Conservation (phyloP, 2,888 invertebrate genomes). For the Scaptomyza flava region DNA sequence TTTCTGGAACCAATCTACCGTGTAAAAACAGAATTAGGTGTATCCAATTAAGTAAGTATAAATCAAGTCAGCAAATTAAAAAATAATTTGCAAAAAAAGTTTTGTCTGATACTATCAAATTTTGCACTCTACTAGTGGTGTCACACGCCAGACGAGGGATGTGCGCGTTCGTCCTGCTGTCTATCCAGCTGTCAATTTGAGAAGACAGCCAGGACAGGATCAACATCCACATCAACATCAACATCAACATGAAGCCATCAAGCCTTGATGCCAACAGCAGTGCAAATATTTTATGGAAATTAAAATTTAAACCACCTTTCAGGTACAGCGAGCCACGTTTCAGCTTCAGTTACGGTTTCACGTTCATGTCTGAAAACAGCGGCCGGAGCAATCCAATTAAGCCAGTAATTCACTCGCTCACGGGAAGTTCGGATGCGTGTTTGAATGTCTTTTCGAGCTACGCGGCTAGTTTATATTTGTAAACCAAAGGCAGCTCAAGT, state of each 20-base stretch:
- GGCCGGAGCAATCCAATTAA: constrained; percentile 66
- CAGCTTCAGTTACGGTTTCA: constrained; percentile 19
- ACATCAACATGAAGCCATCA: constrained; percentile 35
- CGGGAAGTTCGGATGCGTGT: background rate
- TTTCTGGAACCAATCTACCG: too few species aligned
- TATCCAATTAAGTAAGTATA: background rate
- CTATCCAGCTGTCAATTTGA: constrained; percentile 72
- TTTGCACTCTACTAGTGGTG: constrained; percentile 38
- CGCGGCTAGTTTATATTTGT: constrained; percentile 37
- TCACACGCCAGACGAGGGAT: constrained; percentile 10
- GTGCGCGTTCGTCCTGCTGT: constrained; percentile 50
- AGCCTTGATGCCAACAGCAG: constrained; percentile 26
- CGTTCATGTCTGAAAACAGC: constrained; percentile 16
- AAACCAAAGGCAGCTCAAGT: constrained; percentile 11
- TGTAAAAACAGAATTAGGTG: too few species aligned
- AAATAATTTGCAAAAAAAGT: constrained; percentile 14
- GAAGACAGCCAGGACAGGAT: constrained; percentile 45
- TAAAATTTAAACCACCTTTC: constrained; percentile 49
- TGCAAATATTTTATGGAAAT: constrained; percentile 50
- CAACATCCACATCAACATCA: constrained; percentile 30
- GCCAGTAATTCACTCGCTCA: constrained; percentile 6
- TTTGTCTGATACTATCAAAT: constrained; percentile 38
- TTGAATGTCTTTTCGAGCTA: constrained; percentile 17
- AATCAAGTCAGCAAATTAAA: constrained; percentile 25
- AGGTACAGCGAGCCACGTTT: constrained; percentile 13